Conservation (phyloP, 1,140 invertebrate species). For the Varroa destructor region DNA sequence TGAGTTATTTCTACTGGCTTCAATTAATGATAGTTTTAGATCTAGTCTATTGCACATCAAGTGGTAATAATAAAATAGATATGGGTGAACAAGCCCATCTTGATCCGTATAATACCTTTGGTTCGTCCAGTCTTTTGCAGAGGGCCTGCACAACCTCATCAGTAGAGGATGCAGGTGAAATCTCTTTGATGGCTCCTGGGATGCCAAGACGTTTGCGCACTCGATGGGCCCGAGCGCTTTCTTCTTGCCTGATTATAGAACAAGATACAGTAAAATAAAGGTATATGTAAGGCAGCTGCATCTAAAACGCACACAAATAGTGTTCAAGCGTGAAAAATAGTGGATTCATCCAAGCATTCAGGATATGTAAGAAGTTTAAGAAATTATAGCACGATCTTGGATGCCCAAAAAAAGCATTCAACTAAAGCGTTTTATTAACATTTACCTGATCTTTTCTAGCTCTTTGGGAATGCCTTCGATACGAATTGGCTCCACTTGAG, state of each 20-base stretch:
- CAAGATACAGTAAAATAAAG: background rate
- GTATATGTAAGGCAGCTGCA: background rate
- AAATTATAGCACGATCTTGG: no score
- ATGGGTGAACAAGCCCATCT: no score
- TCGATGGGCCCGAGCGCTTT: background rate
- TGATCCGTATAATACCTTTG: background rate
- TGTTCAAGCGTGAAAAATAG: background rate
- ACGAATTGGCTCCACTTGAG: background rate
- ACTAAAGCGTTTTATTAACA: background rate
- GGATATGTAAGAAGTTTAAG: no score
- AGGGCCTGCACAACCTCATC: background rate
- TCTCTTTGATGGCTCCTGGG: background rate
- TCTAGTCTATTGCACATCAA: no score
- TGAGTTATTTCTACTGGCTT: no score
- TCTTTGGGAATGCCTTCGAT: background rate
- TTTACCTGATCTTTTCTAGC: conserved; percentile 5
- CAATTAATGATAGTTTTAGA: no score
- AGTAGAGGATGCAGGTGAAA: background rate
- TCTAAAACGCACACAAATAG: background rate
- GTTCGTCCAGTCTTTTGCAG: conserved; percentile 4
- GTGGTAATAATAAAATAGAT: no score
- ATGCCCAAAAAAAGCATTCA: background rate
- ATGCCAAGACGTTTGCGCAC: background rate
- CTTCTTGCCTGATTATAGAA: background rate
- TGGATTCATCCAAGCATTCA: background rate